These are phyloP conservation scores for Melipona bicolor DNA, from an alignment of 2,888 invertebrate genomes.

Conservation along the genomic window DNA sequence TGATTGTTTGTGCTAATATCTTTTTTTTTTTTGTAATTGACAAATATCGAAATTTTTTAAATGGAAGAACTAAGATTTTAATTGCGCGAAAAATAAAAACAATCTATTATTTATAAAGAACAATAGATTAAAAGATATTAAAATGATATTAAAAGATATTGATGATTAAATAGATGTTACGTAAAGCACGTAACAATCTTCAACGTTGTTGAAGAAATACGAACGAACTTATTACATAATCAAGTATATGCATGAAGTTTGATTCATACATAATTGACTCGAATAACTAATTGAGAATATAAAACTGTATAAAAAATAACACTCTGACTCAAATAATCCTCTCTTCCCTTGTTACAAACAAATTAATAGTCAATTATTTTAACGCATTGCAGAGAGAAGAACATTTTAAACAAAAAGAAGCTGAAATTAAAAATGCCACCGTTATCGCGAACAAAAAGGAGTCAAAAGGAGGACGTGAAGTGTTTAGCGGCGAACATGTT, in stretches of 20 bases:
- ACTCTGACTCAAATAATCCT: not conserved
- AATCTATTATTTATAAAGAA: no score
- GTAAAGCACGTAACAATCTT: no score
- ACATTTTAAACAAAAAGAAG: slow-evolving; percentile 69
- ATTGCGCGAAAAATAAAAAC: no score
- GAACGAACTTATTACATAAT: no score
- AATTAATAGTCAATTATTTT: not conserved
- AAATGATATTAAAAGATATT: no score
- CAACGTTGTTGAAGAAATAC: no score
- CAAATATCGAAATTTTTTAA: no score
- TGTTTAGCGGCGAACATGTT: slow-evolving; percentile 77
- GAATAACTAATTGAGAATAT: no score
- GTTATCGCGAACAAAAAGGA: slow-evolving; percentile 52
- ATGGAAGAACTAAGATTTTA: no score
- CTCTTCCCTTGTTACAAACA: not conserved
- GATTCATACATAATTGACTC: not conserved
- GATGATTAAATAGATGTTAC: no score
- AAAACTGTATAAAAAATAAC: no score
- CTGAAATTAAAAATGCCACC: slow-evolving; percentile 75
- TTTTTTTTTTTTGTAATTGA: not conserved
- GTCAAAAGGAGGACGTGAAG: slow-evolving; percentile 71
- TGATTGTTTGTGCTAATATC: not conserved
- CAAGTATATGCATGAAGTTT: not conserved
- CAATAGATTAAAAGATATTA: no score
- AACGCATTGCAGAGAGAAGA: slow-evolving; percentile 65